These are phyloP conservation scores for Oreonectes daqikongensis DNA, from an alignment of 2,797 vertebrate species.

Conservation along the genomic window DNA sequence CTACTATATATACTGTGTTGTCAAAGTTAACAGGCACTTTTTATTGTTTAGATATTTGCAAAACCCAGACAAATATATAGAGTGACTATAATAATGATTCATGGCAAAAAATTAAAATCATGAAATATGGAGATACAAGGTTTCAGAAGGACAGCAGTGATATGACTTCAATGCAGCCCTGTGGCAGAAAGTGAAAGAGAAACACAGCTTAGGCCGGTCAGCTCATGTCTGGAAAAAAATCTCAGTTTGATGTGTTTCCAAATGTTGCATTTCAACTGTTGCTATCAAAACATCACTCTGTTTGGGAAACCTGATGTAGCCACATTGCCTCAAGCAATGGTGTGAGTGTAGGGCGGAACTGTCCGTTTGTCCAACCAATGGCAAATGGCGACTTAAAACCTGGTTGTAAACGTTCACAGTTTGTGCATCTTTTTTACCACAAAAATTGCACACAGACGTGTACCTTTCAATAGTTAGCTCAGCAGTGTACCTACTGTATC, in stretches of 20 bases:
- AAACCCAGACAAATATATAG: too few relatives aligned
- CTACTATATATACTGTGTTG: too few relatives aligned
- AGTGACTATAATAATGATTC: too few relatives aligned
- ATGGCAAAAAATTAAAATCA: too few relatives aligned
- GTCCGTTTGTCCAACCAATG: not conserved
- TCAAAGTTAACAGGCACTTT: too few relatives aligned
- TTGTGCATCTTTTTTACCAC: not conserved
- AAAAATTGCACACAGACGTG: too few relatives aligned
- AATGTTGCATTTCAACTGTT: not conserved
- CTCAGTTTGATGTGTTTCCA: not conserved
- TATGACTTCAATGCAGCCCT: conserved; percentile 8
- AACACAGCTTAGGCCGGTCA: not conserved
- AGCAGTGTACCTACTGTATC: not conserved
- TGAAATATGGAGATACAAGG: conserved; percentile 27
- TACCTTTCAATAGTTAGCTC: not conserved
- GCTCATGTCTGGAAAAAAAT: not conserved
- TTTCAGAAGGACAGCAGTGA: too few relatives aligned
- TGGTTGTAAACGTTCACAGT: not conserved
- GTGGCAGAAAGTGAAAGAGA: not conserved
- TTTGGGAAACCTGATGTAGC: not conserved
- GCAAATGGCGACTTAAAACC: not conserved
- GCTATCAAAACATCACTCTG: not conserved
- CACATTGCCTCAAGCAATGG: not conserved
- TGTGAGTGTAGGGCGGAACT: not conserved
- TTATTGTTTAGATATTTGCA: too few relatives aligned